A percentile compares a stretch with the other conserved stretches of the same genome.
Evolutionary conservation across 2,113 vertebrate genomes (phyloP).

Genomic region (Notothenia rossii): DNA sequence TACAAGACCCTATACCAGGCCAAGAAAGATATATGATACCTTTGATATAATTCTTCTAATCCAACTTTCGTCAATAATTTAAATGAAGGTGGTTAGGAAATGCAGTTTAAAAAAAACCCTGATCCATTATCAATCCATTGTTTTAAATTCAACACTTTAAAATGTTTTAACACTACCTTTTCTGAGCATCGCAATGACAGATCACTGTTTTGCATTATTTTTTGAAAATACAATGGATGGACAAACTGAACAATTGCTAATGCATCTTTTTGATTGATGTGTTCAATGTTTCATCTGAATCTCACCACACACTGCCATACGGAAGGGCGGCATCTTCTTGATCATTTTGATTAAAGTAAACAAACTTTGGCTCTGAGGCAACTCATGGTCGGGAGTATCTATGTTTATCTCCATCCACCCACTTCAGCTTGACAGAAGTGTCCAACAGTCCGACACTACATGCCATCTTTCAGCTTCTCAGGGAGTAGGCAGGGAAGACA

Average conservation of each 20-base stretch:
- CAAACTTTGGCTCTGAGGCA: not conserved
- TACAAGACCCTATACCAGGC: not conserved
- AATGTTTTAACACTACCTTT: not conserved
- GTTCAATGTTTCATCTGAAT: no score
- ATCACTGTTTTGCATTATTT: not conserved
- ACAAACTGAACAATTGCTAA: not conserved
- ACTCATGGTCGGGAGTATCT: not conserved
- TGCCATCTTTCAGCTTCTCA: constrained; percentile 26
- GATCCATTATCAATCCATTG: not conserved
- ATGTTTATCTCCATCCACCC: constrained; percentile 18
- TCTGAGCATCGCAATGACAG: not conserved
- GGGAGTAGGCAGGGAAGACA: constrained; percentile 1
- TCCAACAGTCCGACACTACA: not conserved
- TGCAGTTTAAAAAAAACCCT: not conserved
- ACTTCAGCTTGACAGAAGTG: constrained; percentile 4
- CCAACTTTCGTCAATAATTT: not conserved
- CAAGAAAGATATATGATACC: not conserved
- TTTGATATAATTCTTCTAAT: not conserved
- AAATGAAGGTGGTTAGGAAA: not conserved
- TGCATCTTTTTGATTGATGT: not conserved
- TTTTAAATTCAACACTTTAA: not conserved
- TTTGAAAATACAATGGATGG: not conserved
- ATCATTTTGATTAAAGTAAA: constrained; percentile 4
- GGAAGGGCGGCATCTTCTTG: not conserved
- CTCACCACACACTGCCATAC: not conserved